Evolutionary conservation across 2,888 invertebrate genomes (phyloP).

Genomic region (Aspidiotus destructor): DNA sequence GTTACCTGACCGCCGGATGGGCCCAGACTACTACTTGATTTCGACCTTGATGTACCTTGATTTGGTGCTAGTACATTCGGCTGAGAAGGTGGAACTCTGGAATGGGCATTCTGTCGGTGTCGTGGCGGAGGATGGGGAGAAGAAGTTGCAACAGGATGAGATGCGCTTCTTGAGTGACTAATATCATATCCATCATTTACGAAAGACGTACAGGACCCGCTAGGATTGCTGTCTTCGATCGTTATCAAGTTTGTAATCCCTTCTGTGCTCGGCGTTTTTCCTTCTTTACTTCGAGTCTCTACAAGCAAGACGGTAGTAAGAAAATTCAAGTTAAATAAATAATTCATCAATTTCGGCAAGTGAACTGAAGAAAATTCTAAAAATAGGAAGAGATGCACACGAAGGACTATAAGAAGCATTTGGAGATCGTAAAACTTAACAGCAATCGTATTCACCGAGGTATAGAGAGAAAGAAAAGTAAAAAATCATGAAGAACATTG

Average conservation of each 20-base stretch:
- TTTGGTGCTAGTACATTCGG: conserved; percentile 61
- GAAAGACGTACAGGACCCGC: neutral
- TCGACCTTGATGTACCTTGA: conserved; percentile 60
- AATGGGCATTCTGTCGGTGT: conserved; percentile 10
- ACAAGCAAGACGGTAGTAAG: neutral
- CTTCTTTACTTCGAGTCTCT: neutral
- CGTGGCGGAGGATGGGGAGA: conserved; percentile 29
- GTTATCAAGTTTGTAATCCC: neutral
- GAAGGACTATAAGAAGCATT: too few species aligned
- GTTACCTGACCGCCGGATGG: neutral
- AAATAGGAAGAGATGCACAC: too few species aligned
- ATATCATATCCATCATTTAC: neutral
- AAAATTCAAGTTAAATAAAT: too few species aligned
- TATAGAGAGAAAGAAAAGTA: too few species aligned
- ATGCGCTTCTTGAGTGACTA: neutral
- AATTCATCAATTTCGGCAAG: too few species aligned
- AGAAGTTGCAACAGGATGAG: conserved; percentile 6
- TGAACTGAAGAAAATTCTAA: too few species aligned
- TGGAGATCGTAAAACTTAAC: too few species aligned
- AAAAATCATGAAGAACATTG: too few species aligned
- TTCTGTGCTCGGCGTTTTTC: neutral
- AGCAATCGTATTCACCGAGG: too few species aligned
- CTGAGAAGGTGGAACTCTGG: conserved; percentile 50
- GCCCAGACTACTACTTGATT: neutral
- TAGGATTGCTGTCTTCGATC: neutral